A percentile compares a stretch with the other conserved stretches of the same genome.
These are phyloP conservation scores for Astur gentilis DNA, from an alignment of 2,113 vertebrate genomes.

Conservation along the genomic window DNA sequence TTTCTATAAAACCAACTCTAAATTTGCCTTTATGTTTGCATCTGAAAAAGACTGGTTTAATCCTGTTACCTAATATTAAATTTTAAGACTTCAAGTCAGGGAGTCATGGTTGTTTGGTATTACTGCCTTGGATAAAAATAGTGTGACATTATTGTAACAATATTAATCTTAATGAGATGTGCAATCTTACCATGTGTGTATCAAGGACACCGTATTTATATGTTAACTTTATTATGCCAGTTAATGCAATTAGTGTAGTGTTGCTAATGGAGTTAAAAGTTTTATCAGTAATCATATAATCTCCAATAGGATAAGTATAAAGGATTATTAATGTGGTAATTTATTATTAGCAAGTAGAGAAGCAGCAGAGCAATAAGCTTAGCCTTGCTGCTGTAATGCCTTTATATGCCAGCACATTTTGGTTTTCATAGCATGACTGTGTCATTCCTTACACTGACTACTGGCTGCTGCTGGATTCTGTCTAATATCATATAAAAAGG, in stretches of 20 bases:
- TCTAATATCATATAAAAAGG: background rate
- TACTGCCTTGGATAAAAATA: background rate
- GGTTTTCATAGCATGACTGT: background rate
- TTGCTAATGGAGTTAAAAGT: constrained; percentile 47
- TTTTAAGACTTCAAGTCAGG: background rate
- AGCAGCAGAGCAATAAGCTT: constrained; percentile 26
- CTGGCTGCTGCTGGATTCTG: background rate
- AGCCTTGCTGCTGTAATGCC: background rate
- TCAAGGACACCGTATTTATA: constrained; percentile 46
- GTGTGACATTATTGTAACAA: constrained; percentile 1
- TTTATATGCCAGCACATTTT: background rate
- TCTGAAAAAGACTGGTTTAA: background rate
- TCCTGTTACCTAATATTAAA: background rate
- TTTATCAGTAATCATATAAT: constrained; percentile 41
- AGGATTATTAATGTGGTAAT: constrained; percentile 29
- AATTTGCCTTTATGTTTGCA: background rate
- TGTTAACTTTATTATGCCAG: background rate
- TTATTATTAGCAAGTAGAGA: constrained; percentile 31
- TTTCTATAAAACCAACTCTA: background rate
- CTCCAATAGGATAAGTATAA: constrained; percentile 34
- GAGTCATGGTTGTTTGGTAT: background rate
- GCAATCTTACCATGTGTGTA: background rate
- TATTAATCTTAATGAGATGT: constrained; percentile 38
- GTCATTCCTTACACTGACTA: background rate
- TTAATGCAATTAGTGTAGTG: constrained; percentile 53